Evolutionary conservation across 1,140 invertebrate species (phyloP), one percentile per base, ranked within the genome.

Genomic region (Dreissena rostriformis): DNA sequence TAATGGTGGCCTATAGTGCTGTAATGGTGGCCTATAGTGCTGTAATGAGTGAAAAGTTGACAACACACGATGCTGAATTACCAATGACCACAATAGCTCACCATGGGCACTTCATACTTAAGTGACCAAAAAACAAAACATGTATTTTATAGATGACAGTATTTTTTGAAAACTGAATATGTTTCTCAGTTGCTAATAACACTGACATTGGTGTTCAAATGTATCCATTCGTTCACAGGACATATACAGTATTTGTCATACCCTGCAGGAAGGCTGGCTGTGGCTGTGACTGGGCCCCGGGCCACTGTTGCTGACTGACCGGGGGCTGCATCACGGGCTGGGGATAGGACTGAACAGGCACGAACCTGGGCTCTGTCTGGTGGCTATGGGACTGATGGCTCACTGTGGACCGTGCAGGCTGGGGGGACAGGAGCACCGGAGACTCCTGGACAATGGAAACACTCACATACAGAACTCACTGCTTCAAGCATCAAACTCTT

Each of bases 201-300:
- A n/a, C n/a, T n/a, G n/a, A n/a, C n/a, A n/a, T n/a, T n/a, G n/a
- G 39, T 5, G 39, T 39, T 8, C 39, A 2, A 39, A 39, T 39
- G 39, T 39, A 39, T 8, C 39, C 39, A 39, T 39, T 5, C 39
- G 8, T 39, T 39, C 8, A 39, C 39, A 39, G 39, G 39, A 39
- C 39, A 39, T 39, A 39, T 39, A 39, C 39, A 39, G 39, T 8
- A 39, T 39, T 39, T 17, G 14, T 82, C 88, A 79, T 83, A 91
- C 90, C 89, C 67, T 91, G 90, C 67, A 91, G 49, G 77, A 91
- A 91, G 24, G 88, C 89, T 17, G 90, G 90, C 72, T 90, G 90
- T 22, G 76, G 77, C 51, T 80, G 82, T 49, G 28, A 51, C 51
- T 78, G 15, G 17, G 26, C 15, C 2, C 14, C 52, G 81, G 49